Conservation (phyloP, 1,140 invertebrate genomes). For the Vollenhovia emeryi region DNA sequence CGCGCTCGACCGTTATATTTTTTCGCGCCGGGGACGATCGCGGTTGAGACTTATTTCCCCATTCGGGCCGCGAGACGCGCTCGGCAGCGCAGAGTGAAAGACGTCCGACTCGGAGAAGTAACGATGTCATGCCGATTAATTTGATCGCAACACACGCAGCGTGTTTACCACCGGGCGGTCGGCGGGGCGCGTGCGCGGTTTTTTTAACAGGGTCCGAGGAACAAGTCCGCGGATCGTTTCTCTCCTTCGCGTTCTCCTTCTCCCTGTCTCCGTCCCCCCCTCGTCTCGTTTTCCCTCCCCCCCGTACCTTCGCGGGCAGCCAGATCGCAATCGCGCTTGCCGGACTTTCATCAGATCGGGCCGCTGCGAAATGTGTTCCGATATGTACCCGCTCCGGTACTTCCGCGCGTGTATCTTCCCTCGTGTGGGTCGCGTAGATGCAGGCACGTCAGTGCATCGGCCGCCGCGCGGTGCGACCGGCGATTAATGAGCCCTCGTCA, state of each 20-base stretch:
- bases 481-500: constrained; percentile 66
- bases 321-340: constrained; percentile 66
- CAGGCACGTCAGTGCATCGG: constrained; percentile 42
- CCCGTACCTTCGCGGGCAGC: constrained; percentile 42
- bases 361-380: constrained; percentile 28
- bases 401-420: constrained; percentile 23
- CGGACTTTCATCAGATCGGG: constrained; percentile 74
- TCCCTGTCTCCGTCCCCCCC: neutral
- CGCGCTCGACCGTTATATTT: constrained; percentile 43
- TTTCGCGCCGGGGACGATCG: constrained; percentile 29
- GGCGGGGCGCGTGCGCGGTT: constrained; percentile 43
- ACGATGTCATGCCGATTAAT: constrained; percentile 79
- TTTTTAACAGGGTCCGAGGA: constrained; percentile 40
- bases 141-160: constrained; percentile 65
- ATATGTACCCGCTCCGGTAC: constrained; percentile 14
- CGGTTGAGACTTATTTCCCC: constrained; percentile 24
- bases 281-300: neutral
- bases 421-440: constrained; percentile 12
- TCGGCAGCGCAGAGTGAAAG: constrained; percentile 53
- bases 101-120: constrained; percentile 67
- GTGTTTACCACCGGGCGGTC: constrained; percentile 55
- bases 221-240: constrained; percentile 50
- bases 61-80: constrained; percentile 34
- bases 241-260: neutral
- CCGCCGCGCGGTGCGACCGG: constrained; percentile 18